Evolutionary conservation across 23 tunicate genomes (phyloP).

Genomic region (Trididemnum nubilum): DNA sequence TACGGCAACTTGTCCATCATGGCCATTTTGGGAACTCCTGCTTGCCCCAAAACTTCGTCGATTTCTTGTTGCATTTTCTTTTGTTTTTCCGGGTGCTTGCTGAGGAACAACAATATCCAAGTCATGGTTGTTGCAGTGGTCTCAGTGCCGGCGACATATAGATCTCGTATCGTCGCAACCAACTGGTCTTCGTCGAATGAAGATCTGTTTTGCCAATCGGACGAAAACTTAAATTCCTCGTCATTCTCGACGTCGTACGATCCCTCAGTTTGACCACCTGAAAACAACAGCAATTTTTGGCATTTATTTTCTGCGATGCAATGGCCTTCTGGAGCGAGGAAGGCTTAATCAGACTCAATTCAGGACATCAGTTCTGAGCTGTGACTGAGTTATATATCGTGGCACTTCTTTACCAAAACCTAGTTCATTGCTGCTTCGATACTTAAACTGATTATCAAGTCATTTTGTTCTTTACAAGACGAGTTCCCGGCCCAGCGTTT

Average conservation of each 20-base stretch:
- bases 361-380: no score
- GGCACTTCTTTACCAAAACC: no score
- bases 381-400: no score
- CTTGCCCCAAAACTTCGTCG: constrained; percentile 40
- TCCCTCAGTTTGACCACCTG: no score
- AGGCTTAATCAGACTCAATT: no score
- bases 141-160: constrained; percentile 60
- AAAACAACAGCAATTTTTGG: no score
- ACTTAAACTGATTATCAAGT: no score
- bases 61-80: constrained; percentile 50
- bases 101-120: constrained; percentile 42
- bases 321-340: no score
- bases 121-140: constrained; percentile 46
- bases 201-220: constrained; percentile 21
- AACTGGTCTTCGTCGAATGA: constrained; percentile 38
- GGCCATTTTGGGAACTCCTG: constrained; percentile 16
- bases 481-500: no score
- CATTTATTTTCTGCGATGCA: no score
- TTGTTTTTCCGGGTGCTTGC: constrained; percentile 45
- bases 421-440: no score
- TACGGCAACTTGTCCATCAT: constrained; percentile 43
- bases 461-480: no score
- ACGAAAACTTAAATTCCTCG: not conserved
- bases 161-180: constrained; percentile 25
- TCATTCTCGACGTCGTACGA: not conserved